A percentile compares a stretch with the other conserved stretches of the same genome.
Conservation (phyloP, 2,888 invertebrate genomes). For the Helleia helle region DNA sequence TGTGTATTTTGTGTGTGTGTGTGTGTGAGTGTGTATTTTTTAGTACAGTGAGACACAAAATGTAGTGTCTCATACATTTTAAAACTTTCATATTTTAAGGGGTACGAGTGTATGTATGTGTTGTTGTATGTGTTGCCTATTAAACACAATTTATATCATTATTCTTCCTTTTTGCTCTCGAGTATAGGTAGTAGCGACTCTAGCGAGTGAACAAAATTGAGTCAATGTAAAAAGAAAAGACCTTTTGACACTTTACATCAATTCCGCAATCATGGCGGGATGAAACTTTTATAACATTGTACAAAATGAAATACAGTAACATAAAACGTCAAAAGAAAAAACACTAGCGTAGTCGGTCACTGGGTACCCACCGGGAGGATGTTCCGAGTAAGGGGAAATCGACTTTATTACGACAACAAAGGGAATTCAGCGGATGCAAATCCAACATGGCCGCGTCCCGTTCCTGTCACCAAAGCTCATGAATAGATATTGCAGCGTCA, state of each 20-base stretch:
- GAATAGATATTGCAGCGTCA: constrained; percentile 62
- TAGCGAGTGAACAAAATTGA: too few relatives aligned
- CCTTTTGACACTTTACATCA: constrained; percentile 3
- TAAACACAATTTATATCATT: too few relatives aligned
- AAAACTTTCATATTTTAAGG: too few relatives aligned
- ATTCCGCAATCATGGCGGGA: constrained; percentile 11
- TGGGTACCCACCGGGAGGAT: constrained; percentile 9
- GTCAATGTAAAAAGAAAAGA: not conserved
- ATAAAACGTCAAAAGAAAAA: constrained; percentile 14
- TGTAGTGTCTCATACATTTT: too few relatives aligned
- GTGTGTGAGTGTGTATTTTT: too few relatives aligned
- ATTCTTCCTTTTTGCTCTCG: too few relatives aligned
- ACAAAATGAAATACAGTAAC: constrained; percentile 18
- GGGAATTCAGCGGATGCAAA: constrained; percentile 6
- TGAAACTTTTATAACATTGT: constrained; percentile 17
- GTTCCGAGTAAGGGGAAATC: constrained; percentile 8
- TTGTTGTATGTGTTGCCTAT: too few relatives aligned
- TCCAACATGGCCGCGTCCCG: constrained; percentile 10
- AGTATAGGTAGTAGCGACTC: too few relatives aligned
- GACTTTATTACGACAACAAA: not conserved
- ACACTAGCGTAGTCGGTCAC: constrained; percentile 9
- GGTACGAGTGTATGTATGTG: too few relatives aligned
- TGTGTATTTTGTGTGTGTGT: too few relatives aligned
- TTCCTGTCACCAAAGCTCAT: constrained; percentile 43
- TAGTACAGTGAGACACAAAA: too few relatives aligned